Conservation (phyloP, 2,888 invertebrate species). For the Oligia fasciuncula region DNA sequence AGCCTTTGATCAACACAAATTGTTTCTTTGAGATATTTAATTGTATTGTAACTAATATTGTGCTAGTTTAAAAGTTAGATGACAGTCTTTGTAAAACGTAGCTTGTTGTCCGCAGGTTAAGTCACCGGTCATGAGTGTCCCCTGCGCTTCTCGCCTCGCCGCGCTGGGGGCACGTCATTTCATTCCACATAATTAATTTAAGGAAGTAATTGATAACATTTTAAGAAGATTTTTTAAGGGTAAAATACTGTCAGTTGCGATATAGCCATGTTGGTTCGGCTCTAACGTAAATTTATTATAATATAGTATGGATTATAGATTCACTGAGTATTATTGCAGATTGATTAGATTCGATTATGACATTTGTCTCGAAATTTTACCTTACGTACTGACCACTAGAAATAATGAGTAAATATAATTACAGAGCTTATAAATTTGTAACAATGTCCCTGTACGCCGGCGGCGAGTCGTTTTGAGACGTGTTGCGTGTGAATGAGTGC, state of each 20-base stretch:
- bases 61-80: conserved; percentile 10
- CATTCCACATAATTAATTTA: conserved; percentile 90
- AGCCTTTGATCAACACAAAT: background rate
- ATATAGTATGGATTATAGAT: conserved; percentile 89
- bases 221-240: conserved; percentile 87
- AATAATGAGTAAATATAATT: conserved; percentile 77
- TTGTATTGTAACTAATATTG: conserved; percentile 6
- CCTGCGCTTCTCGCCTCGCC: conserved; percentile 79
- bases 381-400: conserved; percentile 83
- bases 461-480: conserved; percentile 67
- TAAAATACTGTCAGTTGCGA: conserved; percentile 84
- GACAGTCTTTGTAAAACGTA: conserved; percentile 35
- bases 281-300: conserved; percentile 86
- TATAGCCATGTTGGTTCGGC: conserved; percentile 77
- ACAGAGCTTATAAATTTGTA: conserved; percentile 81
- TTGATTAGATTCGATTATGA: conserved; percentile 86
- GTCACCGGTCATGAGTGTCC: conserved; percentile 88
- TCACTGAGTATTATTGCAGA: conserved; percentile 89
- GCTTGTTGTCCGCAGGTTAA: conserved; percentile 85
- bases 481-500: conserved; percentile 63
- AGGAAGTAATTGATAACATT: conserved; percentile 84
- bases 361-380: conserved; percentile 77
- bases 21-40: conserved; percentile 4
- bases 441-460: conserved; percentile 70
- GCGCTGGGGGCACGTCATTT: conserved; percentile 88